Conservation (phyloP, 2,797 vertebrate genomes). For the Heteromormyrus szaboi region DNA sequence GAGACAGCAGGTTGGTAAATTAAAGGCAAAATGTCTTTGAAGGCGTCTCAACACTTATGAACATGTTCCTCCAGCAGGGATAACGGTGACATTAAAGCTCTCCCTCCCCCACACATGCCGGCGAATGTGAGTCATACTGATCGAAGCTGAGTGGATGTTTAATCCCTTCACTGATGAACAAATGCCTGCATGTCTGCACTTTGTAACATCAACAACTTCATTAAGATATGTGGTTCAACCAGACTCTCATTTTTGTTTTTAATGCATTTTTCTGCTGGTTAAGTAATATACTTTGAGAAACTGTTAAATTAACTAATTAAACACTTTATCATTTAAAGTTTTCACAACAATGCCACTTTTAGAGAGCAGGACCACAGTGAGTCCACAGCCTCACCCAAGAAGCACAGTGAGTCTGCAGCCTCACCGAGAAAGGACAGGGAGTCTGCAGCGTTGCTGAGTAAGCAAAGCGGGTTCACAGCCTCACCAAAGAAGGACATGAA, state of each 20-base stretch:
- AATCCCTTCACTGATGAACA: background rate
- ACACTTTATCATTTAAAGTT: background rate
- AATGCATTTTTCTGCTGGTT: background rate
- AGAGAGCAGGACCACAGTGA: background rate
- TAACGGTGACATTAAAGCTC: background rate
- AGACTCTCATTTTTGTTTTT: background rate
- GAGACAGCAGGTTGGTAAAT: background rate
- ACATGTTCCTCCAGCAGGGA: background rate
- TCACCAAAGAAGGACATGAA: background rate
- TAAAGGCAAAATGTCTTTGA: background rate
- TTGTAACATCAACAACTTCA: background rate
- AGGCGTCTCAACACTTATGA: background rate
- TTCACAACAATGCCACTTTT: background rate
- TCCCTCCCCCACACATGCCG: background rate
- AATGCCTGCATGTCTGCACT: background rate
- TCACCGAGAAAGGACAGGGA: background rate
- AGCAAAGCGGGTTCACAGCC: background rate
- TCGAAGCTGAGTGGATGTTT: background rate
- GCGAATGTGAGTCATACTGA: background rate
- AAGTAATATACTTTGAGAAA: background rate
- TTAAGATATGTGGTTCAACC: background rate
- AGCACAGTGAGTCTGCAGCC: background rate
- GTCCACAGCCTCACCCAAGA: background rate
- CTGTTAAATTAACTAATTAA: background rate
- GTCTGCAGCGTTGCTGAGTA: background rate